Conservation (phyloP, 2,797 vertebrate species). For the Saxicola maurus region DNA sequence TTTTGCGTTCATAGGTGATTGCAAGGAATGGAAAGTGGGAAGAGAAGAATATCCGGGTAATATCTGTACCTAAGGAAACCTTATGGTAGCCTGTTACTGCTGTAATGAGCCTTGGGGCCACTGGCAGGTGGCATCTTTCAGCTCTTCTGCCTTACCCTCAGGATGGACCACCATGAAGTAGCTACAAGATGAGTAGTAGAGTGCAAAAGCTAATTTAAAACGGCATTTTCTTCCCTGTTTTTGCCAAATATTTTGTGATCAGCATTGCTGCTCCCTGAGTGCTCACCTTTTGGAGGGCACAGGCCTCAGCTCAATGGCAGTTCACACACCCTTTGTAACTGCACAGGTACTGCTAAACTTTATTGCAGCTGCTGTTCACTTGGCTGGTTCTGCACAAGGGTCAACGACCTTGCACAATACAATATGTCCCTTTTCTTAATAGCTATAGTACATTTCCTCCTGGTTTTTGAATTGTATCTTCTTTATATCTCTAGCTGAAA, state of each 20-base stretch:
- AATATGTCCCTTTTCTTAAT: accelerated
- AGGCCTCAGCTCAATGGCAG: background rate
- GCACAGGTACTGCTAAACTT: background rate
- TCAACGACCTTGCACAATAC: background rate
- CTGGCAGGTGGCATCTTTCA: background rate
- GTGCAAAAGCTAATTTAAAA: background rate
- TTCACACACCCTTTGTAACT: background rate
- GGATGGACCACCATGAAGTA: background rate
- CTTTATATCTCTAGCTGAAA: background rate
- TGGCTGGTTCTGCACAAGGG: background rate
- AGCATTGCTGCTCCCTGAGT: background rate
- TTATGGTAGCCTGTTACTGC: background rate
- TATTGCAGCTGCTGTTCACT: background rate
- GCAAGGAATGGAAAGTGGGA: background rate
- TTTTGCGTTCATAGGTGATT: background rate
- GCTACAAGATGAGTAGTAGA: background rate
- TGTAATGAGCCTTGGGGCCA: background rate
- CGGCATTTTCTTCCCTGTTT: background rate
- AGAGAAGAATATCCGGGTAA: background rate
- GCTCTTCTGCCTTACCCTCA: background rate
- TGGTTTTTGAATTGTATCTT: background rate
- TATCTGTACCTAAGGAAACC: background rate
- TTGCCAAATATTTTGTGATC: background rate
- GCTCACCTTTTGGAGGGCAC: background rate
- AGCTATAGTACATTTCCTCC: background rate